Evolutionary conservation across 2,797 vertebrate genomes (phyloP).

Genomic region (Graptemys geographica): DNA sequence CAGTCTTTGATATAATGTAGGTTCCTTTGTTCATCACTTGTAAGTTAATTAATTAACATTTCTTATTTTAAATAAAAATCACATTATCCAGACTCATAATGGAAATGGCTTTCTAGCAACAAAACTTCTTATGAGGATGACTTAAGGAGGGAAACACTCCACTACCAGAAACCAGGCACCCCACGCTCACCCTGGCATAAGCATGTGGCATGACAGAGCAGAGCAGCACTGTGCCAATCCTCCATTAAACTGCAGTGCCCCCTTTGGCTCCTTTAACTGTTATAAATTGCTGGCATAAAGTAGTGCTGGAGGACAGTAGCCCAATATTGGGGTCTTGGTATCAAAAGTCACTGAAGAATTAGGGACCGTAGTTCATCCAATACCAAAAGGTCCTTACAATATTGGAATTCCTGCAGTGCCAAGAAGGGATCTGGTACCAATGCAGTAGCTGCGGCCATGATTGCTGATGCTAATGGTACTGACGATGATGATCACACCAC

Average conservation of each 20-base stretch:
- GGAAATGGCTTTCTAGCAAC: not conserved
- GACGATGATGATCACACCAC: too few relatives aligned
- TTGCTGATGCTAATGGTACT: too few relatives aligned
- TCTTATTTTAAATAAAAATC: not conserved
- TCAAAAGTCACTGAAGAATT: too few relatives aligned
- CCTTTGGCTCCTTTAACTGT: not conserved
- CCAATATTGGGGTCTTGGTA: too few relatives aligned
- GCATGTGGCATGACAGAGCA: not conserved
- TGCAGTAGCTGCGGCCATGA: too few relatives aligned
- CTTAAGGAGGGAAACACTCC: not conserved
- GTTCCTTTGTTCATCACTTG: constrained; percentile 2
- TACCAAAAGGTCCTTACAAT: too few relatives aligned
- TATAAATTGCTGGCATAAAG: not conserved
- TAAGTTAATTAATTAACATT: constrained; percentile 14
- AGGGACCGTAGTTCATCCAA: too few relatives aligned
- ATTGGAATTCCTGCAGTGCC: too few relatives aligned
- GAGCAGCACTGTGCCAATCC: not conserved
- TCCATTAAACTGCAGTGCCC: not conserved
- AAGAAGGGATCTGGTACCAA: too few relatives aligned
- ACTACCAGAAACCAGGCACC: not conserved
- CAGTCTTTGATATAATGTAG: not conserved
- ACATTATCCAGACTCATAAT: not conserved
- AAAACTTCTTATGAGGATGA: not conserved
- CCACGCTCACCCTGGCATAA: not conserved
- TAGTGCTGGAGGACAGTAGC: not conserved